Percentiles rank a stretch among this genome's conserved stretches.
Evolutionary conservation across 2,797 vertebrate genomes (phyloP).

Genomic region (Serranus cabrilla): DNA sequence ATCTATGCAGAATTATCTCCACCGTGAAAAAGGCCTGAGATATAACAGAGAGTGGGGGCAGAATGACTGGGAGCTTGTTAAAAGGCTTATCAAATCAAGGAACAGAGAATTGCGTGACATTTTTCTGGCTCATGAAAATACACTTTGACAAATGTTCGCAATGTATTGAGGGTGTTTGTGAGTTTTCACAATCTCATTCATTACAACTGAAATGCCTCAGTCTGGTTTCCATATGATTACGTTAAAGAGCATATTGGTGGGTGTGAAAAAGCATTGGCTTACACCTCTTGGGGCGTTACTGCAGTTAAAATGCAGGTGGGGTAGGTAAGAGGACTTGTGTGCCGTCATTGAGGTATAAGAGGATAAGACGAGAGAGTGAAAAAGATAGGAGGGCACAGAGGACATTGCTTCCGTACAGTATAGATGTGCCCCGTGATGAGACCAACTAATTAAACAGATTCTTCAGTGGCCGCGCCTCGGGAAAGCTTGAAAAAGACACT

Average conservation of each 20-base stretch:
- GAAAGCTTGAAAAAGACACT: conserved; percentile 82
- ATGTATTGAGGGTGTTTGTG: conserved; percentile 36
- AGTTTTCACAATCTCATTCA: conserved; percentile 39
- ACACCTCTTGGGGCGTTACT: conserved; percentile 29
- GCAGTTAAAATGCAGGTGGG: conserved; percentile 64
- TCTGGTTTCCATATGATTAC: conserved; percentile 50
- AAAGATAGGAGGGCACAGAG: conserved; percentile 75
- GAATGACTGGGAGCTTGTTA: conserved; percentile 62
- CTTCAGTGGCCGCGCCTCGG: conserved; percentile 80
- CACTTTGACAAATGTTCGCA: conserved; percentile 43
- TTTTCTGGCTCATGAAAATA: conserved; percentile 61
- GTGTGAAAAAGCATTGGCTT: conserved; percentile 53
- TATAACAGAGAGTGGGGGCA: conserved; percentile 50
- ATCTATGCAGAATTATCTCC: conserved; percentile 69
- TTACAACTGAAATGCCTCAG: conserved; percentile 41
- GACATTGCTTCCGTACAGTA: conserved; percentile 75
- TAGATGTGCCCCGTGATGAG: conserved; percentile 79
- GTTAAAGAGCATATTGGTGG: conserved; percentile 55
- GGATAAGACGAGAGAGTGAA: conserved; percentile 46
- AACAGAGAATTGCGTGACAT: conserved; percentile 45
- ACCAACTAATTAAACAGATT: conserved; percentile 85
- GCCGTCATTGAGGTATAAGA: conserved; percentile 61
- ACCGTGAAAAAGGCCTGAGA: conserved; percentile 46
- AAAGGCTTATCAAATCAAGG: conserved; percentile 72
- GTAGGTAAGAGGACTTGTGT: conserved; percentile 44